Percentiles rank a stretch among this genome's conserved stretches.
Evolutionary conservation across 1,140 invertebrate species (phyloP).

Genomic region (Metaphire vulgaris): DNA sequence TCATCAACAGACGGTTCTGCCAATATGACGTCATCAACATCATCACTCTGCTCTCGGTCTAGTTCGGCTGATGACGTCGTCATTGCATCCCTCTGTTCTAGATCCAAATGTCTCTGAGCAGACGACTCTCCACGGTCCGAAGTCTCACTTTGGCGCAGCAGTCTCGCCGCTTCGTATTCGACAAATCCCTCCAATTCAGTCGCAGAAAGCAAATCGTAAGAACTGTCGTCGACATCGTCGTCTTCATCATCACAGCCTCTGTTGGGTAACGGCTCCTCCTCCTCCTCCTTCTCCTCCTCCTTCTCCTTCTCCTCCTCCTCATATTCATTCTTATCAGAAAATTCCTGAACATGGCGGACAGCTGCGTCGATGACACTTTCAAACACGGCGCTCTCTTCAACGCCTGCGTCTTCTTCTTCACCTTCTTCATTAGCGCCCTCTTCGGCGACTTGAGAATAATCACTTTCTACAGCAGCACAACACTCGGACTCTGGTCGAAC

Average conservation of each 20-base stretch:
- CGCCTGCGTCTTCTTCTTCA: background rate
- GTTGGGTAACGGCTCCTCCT: too few relatives aligned
- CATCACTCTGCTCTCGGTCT: background rate
- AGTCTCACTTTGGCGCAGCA: background rate
- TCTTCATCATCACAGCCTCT: background rate
- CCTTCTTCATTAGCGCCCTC: background rate
- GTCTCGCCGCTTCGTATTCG: background rate
- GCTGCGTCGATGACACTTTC: too few relatives aligned
- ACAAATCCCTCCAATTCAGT: background rate
- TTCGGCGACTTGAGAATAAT: too few relatives aligned
- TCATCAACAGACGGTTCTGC: background rate
- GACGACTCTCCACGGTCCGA: background rate
- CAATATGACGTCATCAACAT: background rate
- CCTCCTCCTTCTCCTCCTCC: too few relatives aligned
- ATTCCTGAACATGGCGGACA: too few relatives aligned
- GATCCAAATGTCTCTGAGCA: too few relatives aligned
- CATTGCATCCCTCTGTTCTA: too few relatives aligned
- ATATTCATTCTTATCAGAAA: too few relatives aligned
- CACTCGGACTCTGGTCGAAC: too few relatives aligned
- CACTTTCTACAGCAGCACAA: too few relatives aligned
- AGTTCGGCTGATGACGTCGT: background rate
- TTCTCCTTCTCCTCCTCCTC: too few relatives aligned
- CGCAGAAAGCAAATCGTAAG: background rate
- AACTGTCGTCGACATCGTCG: background rate
- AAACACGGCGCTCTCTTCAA: too few relatives aligned